These are phyloP conservation scores for Eurypyga helias DNA, from an alignment of 2,113 vertebrate genomes.

Conservation along the genomic window DNA sequence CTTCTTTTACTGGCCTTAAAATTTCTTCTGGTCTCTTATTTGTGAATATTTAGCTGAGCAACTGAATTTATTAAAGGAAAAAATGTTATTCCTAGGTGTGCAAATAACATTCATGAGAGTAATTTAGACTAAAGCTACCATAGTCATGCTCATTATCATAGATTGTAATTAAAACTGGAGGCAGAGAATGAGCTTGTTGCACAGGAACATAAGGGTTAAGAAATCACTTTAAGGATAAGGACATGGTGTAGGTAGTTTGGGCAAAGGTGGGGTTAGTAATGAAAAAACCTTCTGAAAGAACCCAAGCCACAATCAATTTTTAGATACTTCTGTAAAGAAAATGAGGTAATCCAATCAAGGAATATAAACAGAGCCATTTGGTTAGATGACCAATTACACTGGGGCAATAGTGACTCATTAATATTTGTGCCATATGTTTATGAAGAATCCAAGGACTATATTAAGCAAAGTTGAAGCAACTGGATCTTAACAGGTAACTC, in stretches of 20 bases:
- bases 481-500: conserved; percentile 53
- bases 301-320: conserved; percentile 57
- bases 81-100: neutral
- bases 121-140: neutral
- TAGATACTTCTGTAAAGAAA: conserved; percentile 63
- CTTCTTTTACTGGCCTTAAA: neutral
- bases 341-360: conserved; percentile 69
- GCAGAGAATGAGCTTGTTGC: neutral
- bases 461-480: conserved; percentile 50
- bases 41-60: neutral
- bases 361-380: conserved; percentile 64
- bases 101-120: neutral
- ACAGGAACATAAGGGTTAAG: conserved; percentile 12
- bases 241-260: conserved; percentile 19
- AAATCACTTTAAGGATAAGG: neutral
- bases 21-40: neutral
- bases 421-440: conserved; percentile 67
- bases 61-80: neutral
- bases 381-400: conserved; percentile 63
- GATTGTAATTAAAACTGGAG: neutral
- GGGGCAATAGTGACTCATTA: conserved; percentile 60
- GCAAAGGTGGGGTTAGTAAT: conserved; percentile 9
- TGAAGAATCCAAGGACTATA: conserved; percentile 50
- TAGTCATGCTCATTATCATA: neutral
- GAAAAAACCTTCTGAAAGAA: conserved; percentile 38